These are phyloP conservation scores for Suncus etruscus DNA, from an alignment of 2,113 vertebrate genomes.

Conservation along the genomic window DNA sequence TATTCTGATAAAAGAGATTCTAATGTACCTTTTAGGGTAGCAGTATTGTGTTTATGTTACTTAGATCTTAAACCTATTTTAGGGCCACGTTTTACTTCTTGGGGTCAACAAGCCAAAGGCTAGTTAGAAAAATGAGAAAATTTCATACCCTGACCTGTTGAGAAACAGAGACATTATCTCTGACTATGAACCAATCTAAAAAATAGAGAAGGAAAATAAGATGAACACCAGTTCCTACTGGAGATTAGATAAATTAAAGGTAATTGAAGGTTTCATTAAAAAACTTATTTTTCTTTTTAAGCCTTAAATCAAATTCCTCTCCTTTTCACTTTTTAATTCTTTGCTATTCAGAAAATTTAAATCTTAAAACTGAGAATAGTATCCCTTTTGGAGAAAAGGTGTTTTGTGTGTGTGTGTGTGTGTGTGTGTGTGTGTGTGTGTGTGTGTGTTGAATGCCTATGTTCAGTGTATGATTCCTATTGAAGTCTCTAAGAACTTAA, in stretches of 20 bases:
- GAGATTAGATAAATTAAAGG: neutral
- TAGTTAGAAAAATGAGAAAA: neutral
- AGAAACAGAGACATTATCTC: neutral
- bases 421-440: neutral
- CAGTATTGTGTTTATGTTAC: neutral
- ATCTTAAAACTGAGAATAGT: neutral
- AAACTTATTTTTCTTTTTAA: conserved; percentile 44
- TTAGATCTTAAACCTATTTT: conserved; percentile 13
- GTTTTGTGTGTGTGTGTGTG: neutral
- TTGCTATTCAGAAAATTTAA: neutral
- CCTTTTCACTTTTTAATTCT: neutral
- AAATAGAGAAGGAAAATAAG: neutral
- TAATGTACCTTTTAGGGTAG: neutral
- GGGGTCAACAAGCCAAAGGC: neutral
- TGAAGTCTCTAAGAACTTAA: conserved; percentile 19
- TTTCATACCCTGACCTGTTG: neutral
- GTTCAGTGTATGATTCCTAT: conserved; percentile 10
- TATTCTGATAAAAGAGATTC: neutral
- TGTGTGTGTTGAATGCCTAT: neutral
- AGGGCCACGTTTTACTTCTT: neutral
- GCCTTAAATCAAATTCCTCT: neutral
- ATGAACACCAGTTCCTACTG: neutral
- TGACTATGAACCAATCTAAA: neutral
- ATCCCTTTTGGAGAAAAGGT: neutral
- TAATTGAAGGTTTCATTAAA: neutral